Conservation (phyloP, 2,797 vertebrate species). For the Cossypha polioptera region DNA sequence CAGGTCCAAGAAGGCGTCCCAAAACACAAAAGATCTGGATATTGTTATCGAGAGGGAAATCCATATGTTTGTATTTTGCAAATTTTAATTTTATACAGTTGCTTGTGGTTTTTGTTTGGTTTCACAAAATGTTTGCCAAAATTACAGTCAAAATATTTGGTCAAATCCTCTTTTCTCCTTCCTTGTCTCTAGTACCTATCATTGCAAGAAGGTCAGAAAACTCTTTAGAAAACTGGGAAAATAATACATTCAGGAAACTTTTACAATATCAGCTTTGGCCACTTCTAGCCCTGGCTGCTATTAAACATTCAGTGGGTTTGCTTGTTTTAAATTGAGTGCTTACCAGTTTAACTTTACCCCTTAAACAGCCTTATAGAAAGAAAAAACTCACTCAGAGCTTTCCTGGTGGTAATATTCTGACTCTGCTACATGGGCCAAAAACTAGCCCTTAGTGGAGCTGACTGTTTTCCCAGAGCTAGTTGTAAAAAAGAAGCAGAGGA, state of each 20-base stretch:
- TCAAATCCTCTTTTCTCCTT: background rate
- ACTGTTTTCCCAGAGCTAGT: background rate
- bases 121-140: background rate
- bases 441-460: background rate
- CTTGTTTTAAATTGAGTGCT: background rate
- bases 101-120: background rate
- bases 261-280: background rate
- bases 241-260: background rate
- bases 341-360: background rate
- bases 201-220: background rate
- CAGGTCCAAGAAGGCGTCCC: background rate
- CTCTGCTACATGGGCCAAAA: background rate
- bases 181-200: background rate
- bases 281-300: background rate
- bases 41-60: background rate
- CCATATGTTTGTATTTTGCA: background rate
- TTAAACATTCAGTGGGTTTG: background rate
- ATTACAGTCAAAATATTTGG: background rate
- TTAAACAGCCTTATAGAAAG: background rate
- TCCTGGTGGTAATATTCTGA: background rate
- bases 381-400: background rate
- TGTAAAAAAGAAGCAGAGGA: background rate
- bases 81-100: background rate
- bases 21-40: fast-evolving
- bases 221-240: background rate